Conservation (phyloP, 2,113 vertebrate species). For the Eurystomus gularis region DNA sequence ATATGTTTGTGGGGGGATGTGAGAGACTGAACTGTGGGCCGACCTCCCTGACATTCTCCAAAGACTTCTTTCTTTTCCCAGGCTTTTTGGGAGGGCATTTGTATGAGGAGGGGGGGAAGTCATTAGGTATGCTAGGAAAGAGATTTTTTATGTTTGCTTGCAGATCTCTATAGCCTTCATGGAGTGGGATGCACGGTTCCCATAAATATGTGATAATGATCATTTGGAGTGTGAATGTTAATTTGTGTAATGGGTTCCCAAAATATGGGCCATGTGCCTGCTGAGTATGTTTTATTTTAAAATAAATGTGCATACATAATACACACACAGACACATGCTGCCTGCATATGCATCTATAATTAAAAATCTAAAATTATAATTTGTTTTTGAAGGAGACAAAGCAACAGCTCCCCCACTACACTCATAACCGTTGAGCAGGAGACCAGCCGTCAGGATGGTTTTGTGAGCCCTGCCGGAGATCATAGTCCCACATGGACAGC, state of each 20-base stretch:
- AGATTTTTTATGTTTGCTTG: constrained; percentile 23
- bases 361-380: constrained; percentile 60
- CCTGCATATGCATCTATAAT: constrained; percentile 39
- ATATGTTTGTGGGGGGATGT: constrained; percentile 31
- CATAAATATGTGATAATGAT: constrained; percentile 49
- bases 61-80: constrained; percentile 24
- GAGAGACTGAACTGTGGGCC: constrained; percentile 33
- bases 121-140: not conserved
- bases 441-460: constrained; percentile 38
- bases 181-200: constrained; percentile 10
- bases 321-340: constrained; percentile 41
- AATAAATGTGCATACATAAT: constrained; percentile 42
- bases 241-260: constrained; percentile 52
- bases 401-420: constrained; percentile 7
- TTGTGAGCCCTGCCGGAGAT: constrained; percentile 60
- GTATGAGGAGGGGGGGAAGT: not conserved
- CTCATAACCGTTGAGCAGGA: constrained; percentile 2
- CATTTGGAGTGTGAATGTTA: constrained; percentile 52
- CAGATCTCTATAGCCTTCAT: constrained; percentile 1
- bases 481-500: constrained; percentile 70
- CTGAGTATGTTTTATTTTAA: constrained; percentile 55
- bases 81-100: not conserved
- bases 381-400: constrained; percentile 55
- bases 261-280: constrained; percentile 52
- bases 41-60: constrained; percentile 42